Evolutionary conservation across 2,113 vertebrate genomes (phyloP).

Genomic region (Colaptes auratus): DNA sequence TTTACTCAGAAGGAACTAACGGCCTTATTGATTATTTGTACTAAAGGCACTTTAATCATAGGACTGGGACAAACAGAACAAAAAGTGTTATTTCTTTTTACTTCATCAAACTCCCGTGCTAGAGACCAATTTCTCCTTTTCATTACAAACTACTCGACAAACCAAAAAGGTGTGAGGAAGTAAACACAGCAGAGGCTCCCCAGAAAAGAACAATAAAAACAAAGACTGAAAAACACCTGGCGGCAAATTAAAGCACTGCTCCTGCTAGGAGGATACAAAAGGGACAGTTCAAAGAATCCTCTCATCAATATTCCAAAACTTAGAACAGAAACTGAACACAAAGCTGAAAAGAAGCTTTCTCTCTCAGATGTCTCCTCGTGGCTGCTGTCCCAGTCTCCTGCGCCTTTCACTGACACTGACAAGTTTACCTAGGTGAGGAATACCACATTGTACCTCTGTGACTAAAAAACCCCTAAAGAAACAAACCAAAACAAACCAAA

Average conservation of each 20-base stretch:
- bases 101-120: not conserved
- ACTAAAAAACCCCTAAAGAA: not conserved
- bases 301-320: not conserved
- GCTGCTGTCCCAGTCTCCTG: not conserved
- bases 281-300: not conserved
- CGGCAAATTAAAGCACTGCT: conserved; percentile 22
- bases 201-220: not conserved
- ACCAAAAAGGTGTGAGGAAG: conserved; percentile 15
- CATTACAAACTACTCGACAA: not conserved
- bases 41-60: not conserved
- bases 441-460: not conserved
- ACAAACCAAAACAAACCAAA: not conserved
- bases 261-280: conserved; percentile 24
- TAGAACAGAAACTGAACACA: not conserved
- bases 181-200: not conserved
- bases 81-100: not conserved
- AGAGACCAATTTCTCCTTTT: not conserved
- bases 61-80: not conserved
- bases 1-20: not conserved
- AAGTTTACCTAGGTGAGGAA: not conserved
- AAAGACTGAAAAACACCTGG: not conserved
- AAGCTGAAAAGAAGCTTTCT: not conserved
- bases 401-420: not conserved
- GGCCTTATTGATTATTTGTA: not conserved
- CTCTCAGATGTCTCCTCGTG: not conserved